Evolutionary conservation across 2,797 vertebrate genomes (phyloP).

Genomic region (Rhinichthys osculus): DNA sequence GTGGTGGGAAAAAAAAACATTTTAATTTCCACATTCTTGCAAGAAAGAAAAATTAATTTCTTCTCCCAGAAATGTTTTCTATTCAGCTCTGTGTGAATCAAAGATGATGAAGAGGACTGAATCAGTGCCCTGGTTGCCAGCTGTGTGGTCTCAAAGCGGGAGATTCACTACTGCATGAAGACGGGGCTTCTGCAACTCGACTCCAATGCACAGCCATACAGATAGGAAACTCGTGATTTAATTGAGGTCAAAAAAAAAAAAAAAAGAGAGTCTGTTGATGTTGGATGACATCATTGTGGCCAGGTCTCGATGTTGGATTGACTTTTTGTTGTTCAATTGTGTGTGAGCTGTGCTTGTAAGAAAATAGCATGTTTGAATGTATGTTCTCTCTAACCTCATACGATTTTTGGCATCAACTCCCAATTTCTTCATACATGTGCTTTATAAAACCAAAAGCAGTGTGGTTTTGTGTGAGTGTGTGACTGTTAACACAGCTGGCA

Average conservation of each 20-base stretch:
- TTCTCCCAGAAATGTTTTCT: conserved; percentile 34
- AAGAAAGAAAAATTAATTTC: background rate
- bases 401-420: conserved; percentile 17
- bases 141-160: conserved; percentile 55
- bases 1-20: conserved; percentile 15
- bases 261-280: conserved; percentile 24
- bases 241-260: conserved; percentile 37
- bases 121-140: conserved; percentile 48
- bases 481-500: conserved; percentile 63
- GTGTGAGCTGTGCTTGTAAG: conserved; percentile 34
- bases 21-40: conserved; percentile 48
- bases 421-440: conserved; percentile 23
- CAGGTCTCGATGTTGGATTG: conserved; percentile 48
- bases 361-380: conserved; percentile 25
- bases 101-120: conserved; percentile 29
- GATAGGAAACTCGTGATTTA: background rate
- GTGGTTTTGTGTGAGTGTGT: conserved; percentile 37
- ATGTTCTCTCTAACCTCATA: conserved; percentile 31
- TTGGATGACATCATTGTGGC: conserved; percentile 51
- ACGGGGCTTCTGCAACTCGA: background rate
- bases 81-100: conserved; percentile 19
- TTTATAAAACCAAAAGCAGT: conserved; percentile 14
- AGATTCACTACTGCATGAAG: conserved; percentile 7
- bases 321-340: conserved; percentile 53
- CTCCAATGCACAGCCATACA: background rate